These are phyloP conservation scores for Zhengitettix transpicula DNA, from an alignment of 2,888 invertebrate genomes.

Conservation along the genomic window DNA sequence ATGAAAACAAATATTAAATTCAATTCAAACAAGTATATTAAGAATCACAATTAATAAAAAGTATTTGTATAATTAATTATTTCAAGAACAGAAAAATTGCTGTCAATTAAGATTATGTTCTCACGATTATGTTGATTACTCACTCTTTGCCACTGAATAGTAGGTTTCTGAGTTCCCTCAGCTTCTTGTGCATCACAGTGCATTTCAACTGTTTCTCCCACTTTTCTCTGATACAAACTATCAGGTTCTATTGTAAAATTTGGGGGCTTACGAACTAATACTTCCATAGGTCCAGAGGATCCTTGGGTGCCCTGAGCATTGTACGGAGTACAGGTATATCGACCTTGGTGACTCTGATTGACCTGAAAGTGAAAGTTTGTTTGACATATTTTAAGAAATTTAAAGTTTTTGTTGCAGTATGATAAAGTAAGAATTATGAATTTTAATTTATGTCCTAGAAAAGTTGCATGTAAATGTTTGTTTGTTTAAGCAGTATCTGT, in stretches of 20 bases:
- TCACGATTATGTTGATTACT: conserved; percentile 3
- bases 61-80: no score
- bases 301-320: conserved; percentile 90
- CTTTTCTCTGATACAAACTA: conserved; percentile 76
- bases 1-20: no score
- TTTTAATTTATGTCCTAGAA: no score
- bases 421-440: no score
- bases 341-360: conserved; percentile 80
- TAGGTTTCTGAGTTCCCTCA: conserved; percentile 80
- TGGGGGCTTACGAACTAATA: conserved; percentile 83
- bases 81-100: no score
- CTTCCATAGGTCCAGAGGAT: conserved; percentile 68
- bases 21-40: no score
- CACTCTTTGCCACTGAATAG: conserved; percentile 77
- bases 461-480: no score
- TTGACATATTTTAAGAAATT: no score
- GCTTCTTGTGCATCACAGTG: conserved; percentile 86
- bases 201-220: conserved; percentile 82
- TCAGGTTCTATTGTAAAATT: conserved; percentile 81
- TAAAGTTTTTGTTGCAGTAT: no score
- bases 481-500: no score
- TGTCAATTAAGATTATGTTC: background rate
- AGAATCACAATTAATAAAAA: no score
- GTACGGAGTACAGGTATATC: conserved; percentile 89
- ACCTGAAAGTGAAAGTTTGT: conserved; percentile 24